These are phyloP conservation scores for Pangasius larnaudii DNA, from an alignment of 2,797 vertebrate species.

Conservation along the genomic window DNA sequence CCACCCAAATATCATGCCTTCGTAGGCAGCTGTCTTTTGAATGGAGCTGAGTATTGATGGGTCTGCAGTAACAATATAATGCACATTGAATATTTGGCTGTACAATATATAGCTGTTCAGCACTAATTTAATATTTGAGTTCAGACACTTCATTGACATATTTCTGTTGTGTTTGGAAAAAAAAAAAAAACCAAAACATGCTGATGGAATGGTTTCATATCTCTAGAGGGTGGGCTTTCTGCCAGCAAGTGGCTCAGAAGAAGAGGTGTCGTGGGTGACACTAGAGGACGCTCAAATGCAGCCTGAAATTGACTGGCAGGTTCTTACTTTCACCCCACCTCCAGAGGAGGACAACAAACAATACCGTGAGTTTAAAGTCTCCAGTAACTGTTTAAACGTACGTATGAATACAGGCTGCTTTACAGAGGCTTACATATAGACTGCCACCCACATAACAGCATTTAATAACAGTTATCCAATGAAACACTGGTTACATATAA, in stretches of 20 bases:
- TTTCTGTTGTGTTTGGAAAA: background rate
- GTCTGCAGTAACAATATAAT: background rate
- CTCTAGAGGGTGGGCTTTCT: slow-evolving; percentile 90
- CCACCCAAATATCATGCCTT: background rate
- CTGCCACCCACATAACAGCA: background rate
- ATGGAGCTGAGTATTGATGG: background rate
- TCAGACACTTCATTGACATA: background rate
- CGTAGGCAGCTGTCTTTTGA: background rate
- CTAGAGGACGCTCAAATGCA: slow-evolving; percentile 82
- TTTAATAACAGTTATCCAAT: background rate
- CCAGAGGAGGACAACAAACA: slow-evolving; percentile 85
- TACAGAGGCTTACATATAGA: background rate
- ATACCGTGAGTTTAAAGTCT: slow-evolving; percentile 79
- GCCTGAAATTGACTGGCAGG: slow-evolving; percentile 84
- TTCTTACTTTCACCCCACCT: slow-evolving; percentile 83
- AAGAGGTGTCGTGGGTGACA: slow-evolving; percentile 83
- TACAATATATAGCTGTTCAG: background rate
- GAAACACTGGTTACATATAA: background rate
- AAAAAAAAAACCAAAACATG: background rate
- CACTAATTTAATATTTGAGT: no score
- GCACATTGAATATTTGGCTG: background rate
- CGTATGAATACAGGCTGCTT: background rate
- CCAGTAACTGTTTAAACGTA: background rate
- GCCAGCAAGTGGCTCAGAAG: slow-evolving; percentile 76
- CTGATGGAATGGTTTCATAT: slow-evolving; percentile 23